Conservation (phyloP, 2,888 invertebrate genomes). For the Scaptomyza tumidula region DNA sequence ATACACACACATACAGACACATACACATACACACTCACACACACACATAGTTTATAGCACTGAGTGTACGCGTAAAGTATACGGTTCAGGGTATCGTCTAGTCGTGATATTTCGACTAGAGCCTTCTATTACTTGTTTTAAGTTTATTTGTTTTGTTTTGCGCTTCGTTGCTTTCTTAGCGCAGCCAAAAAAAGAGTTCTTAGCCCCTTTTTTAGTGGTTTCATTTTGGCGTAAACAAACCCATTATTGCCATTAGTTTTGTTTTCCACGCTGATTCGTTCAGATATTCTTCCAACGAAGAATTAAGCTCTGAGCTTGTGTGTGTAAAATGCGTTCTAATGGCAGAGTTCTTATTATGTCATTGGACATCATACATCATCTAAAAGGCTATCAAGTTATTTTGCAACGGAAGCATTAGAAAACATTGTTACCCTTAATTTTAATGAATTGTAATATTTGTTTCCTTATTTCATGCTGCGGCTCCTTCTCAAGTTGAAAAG, state of each 20-base stretch:
- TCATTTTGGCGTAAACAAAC: constrained; percentile 61
- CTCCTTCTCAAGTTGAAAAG: constrained; percentile 7
- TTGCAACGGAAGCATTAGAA: background rate
- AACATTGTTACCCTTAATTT: constrained; percentile 1
- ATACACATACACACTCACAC: too few relatives aligned
- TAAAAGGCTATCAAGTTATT: background rate
- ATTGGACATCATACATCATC: constrained; percentile 23
- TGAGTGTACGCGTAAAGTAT: too few relatives aligned
- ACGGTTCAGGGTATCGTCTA: too few relatives aligned
- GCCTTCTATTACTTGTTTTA: too few relatives aligned
- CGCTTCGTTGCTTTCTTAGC: constrained; percentile 43
- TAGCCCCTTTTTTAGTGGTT: constrained; percentile 32
- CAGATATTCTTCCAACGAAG: constrained; percentile 50
- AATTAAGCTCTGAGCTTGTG: constrained; percentile 48
- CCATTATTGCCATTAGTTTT: constrained; percentile 52
- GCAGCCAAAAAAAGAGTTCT: constrained; percentile 24
- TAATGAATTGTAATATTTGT: background rate
- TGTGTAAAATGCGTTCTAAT: constrained; percentile 55
- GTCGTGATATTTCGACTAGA: too few relatives aligned
- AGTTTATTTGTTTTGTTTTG: constrained; percentile 15
- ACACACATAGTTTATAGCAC: too few relatives aligned
- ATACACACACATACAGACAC: too few relatives aligned
- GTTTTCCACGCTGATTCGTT: constrained; percentile 21
- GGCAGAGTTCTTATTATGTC: constrained; percentile 54
- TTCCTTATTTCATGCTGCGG: constrained; percentile 26